Conservation (phyloP, 2,888 invertebrate species). For the Spisula subtruncata region DNA sequence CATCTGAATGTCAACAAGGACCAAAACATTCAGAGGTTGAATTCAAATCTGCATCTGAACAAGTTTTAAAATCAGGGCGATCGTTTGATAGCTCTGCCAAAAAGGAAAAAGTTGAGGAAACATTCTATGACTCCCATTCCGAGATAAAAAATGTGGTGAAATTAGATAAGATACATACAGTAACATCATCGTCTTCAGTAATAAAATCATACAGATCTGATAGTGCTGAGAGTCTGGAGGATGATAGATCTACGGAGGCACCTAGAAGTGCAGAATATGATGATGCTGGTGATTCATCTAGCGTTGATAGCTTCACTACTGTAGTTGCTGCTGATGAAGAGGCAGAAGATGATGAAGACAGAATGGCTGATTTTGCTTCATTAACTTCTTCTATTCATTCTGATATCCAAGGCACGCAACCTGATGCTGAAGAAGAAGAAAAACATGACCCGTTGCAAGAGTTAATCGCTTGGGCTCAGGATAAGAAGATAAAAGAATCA, state of each 20-base stretch:
- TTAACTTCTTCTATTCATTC: slow-evolving; percentile 88
- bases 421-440: slow-evolving; percentile 72
- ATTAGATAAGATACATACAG: slow-evolving; percentile 42
- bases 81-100: slow-evolving; percentile 8
- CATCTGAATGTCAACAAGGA: slow-evolving; percentile 28
- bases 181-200: slow-evolving; percentile 46
- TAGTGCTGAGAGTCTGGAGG: slow-evolving; percentile 50
- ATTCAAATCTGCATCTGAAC: slow-evolving; percentile 52
- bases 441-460: slow-evolving; percentile 67
- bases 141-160: slow-evolving; percentile 41
- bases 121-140: slow-evolving; percentile 50
- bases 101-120: slow-evolving; percentile 31
- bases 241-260: slow-evolving; percentile 32
- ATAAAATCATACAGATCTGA: slow-evolving; percentile 41
- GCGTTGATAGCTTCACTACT: slow-evolving; percentile 87
- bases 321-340: slow-evolving; percentile 85
- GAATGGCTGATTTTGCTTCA: slow-evolving; percentile 89
- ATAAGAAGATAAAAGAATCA: slow-evolving; percentile 70
- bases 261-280: slow-evolving; percentile 72
- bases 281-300: slow-evolving; percentile 85
- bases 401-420: slow-evolving; percentile 85
- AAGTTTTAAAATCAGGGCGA: slow-evolving; percentile 69
- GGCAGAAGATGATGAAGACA: slow-evolving; percentile 90
- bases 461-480: slow-evolving; percentile 75
- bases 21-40: slow-evolving; percentile 39